A percentile compares a stretch with the other conserved stretches of the same genome.
These are phyloP conservation scores for Oceanodroma tethys DNA, from an alignment of 2,113 vertebrate species.

Conservation along the genomic window DNA sequence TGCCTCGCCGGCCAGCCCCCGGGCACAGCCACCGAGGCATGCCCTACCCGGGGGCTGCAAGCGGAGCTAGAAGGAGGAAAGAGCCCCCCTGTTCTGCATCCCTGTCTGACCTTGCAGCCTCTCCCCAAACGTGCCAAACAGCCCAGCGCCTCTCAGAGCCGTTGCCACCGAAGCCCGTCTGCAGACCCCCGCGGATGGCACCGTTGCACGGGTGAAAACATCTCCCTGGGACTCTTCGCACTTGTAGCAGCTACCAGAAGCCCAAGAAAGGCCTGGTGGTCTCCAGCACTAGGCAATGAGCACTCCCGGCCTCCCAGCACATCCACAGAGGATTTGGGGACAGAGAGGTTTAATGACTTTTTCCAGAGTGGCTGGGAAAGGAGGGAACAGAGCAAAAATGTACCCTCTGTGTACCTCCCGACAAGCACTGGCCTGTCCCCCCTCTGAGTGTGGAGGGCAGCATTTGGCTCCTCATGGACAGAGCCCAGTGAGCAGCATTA, in stretches of 20 bases:
- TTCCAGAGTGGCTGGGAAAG: neutral
- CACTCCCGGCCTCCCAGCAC: neutral
- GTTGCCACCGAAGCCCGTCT: fast-evolving
- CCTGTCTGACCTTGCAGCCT: neutral
- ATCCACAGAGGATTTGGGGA: neutral
- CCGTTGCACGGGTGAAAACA: fast-evolving
- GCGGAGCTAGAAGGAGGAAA: neutral
- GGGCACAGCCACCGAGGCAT: neutral
- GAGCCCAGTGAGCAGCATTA: neutral
- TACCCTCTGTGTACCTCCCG: neutral
- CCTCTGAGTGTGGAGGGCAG: neutral
- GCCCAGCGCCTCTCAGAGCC: neutral
- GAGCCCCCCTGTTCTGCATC: neutral
- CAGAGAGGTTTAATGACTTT: neutral
- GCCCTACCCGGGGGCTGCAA: neutral
- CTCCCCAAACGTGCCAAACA: neutral
- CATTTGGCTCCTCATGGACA: neutral
- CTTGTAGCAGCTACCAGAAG: neutral
- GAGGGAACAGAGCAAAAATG: neutral
- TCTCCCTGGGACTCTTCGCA: fast-evolving
- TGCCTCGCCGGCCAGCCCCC: neutral
- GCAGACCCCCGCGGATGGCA: fast-evolving
- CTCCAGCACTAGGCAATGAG: neutral
- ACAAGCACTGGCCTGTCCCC: fast-evolving
- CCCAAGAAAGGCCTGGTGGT: neutral